A percentile compares a stretch with the other conserved stretches of the same genome.
phyloP scores from a whole-genome alignment of 2,888 invertebrate genomes.

The Operophtera brumata region DNA sequence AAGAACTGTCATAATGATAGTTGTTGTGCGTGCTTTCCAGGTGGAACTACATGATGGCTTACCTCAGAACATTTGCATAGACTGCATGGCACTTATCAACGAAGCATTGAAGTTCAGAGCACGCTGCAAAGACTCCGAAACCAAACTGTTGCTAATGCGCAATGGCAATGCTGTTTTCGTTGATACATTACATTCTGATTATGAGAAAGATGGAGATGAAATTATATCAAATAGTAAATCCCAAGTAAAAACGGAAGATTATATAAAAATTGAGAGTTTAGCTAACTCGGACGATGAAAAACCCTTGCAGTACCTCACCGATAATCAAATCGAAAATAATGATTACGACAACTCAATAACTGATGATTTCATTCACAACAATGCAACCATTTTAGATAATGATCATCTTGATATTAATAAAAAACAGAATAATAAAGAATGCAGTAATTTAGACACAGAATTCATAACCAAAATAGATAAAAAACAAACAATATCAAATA shows the following conservation, averaged over 20 bases:
- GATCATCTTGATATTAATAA: background rate
- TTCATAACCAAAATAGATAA: background rate
- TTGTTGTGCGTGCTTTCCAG: no score
- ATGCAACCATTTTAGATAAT: background rate
- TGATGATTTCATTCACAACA: background rate
- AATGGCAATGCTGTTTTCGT: background rate
- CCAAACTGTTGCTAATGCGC: slow-evolving; percentile 25
- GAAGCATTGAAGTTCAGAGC: slow-evolving; percentile 45
- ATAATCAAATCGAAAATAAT: background rate
- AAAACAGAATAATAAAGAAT: background rate
- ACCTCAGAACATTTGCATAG: slow-evolving; percentile 50
- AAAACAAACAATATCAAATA: background rate
- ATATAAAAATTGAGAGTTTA: slow-evolving; percentile 3
- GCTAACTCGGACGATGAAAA: slow-evolving; percentile 28
- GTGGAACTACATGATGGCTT: slow-evolving; percentile 43
- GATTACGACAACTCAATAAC: background rate
- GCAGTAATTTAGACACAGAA: no score
- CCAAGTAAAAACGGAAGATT: background rate
- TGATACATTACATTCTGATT: background rate
- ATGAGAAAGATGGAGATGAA: background rate
- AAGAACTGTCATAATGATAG: no score
- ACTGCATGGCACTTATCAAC: slow-evolving; percentile 39
- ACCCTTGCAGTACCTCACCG: slow-evolving; percentile 14
- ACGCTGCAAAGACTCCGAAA: slow-evolving; percentile 43
- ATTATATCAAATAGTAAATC: background rate